Conservation (phyloP, 2,797 vertebrate species). For the Cichlasoma orientale region DNA sequence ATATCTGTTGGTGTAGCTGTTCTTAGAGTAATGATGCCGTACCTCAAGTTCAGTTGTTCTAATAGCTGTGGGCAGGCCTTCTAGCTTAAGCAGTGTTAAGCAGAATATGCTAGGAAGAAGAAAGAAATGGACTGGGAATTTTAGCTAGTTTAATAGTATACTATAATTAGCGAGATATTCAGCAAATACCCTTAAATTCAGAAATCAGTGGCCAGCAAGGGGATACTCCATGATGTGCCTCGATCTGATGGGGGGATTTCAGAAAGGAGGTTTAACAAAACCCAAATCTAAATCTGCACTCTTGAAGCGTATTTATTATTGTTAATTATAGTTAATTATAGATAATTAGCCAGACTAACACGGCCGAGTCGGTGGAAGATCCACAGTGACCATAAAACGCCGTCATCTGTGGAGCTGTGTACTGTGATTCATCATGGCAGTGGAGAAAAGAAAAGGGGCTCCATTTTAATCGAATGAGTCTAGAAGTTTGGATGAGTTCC, state of each 20-base stretch:
- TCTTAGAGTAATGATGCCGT: neutral
- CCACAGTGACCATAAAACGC: neutral
- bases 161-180: neutral
- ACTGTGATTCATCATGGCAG: neutral
- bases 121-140: neutral
- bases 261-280: conserved; percentile 5
- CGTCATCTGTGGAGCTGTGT: neutral
- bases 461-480: neutral
- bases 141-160: neutral
- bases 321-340: too few species aligned
- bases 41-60: neutral
- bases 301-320: neutral
- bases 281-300: neutral
- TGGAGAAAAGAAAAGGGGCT: neutral
- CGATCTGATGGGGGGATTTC: neutral
- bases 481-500: neutral
- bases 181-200: neutral
- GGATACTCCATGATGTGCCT: neutral
- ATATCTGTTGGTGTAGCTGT: neutral
- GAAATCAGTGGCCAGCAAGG: neutral
- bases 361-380: neutral
- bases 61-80: neutral
- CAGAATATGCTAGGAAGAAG: neutral
- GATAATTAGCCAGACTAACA: too few species aligned
- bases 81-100: neutral